A percentile compares a stretch with the other conserved stretches of the same genome.
These are phyloP conservation scores for Pediacus dermestoides DNA, from an alignment of 2,888 invertebrate genomes.

Conservation along the genomic window DNA sequence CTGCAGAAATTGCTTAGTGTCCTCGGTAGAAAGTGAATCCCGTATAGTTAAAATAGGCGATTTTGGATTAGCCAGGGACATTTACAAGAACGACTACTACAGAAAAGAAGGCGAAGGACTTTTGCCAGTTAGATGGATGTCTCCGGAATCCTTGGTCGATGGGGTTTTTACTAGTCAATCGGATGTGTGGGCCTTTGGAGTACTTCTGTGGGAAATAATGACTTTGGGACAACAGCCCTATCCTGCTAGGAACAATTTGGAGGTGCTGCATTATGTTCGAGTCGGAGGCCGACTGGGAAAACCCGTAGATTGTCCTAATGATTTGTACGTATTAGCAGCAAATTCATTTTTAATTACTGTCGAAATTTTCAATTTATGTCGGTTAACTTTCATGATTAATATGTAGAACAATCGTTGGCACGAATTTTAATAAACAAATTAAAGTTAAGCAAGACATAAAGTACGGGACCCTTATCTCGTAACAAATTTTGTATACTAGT, in stretches of 20 bases:
- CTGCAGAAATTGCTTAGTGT: slow-evolving; percentile 92
- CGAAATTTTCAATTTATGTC: slow-evolving; percentile 3
- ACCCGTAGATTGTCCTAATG: slow-evolving; percentile 79
- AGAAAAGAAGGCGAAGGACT: slow-evolving; percentile 89
- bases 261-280: slow-evolving; percentile 86
- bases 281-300: slow-evolving; percentile 81
- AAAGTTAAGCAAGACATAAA: too few species aligned
- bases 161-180: slow-evolving; percentile 96
- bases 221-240: slow-evolving; percentile 97
- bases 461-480: too few species aligned
- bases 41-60: slow-evolving; percentile 95
- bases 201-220: slow-evolving; percentile 95
- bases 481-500: too few species aligned
- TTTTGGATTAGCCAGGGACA: slow-evolving; percentile 94
- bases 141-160: slow-evolving; percentile 93
- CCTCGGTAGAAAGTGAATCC: slow-evolving; percentile 61
- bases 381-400: too few species aligned
- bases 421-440: too few species aligned
- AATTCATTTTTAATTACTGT: neutral
- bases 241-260: slow-evolving; percentile 86
- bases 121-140: slow-evolving; percentile 97
- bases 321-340: slow-evolving; percentile 58
- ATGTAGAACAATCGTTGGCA: too few species aligned
- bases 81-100: slow-evolving; percentile 97
- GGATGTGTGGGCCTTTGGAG: slow-evolving; percentile 94